Base-by-base conservation (phyloP, 2,113 vertebrate species). In the Pygoscelis antarcticus region DNA sequence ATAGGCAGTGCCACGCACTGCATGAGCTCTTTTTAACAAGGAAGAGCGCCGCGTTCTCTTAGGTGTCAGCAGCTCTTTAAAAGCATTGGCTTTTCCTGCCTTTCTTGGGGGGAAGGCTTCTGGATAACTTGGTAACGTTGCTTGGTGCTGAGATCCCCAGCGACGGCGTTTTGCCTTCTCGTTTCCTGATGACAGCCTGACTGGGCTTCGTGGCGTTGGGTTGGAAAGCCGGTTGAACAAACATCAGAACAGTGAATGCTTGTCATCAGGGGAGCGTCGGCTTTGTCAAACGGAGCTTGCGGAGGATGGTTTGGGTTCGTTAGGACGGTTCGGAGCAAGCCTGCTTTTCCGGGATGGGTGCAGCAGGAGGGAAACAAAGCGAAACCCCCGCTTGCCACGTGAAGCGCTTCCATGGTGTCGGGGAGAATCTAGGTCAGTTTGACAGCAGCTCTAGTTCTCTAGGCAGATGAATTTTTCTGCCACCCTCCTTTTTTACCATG, bases 391-490 rank as follows among this genome's bases (percentile, higher is more conserved):
- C 64, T n/a, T 40, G 29, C 54, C 25, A 2, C 1, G 55, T 38
- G 77, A 42, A 40, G 47, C 3, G 25, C 4, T 90, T 82, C 64
- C 10, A 4, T 10, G 49, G 75, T 38, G 75, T 34, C 15, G 46
- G 79, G 47, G 69, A 13, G 92, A 94, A 92, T 94, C 64, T 83
- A 57, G 91, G 94, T 91, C 38, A 87, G 64, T n/a, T 66, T 79
- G 71, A 15, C 25, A 17, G 94, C 90, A 78, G 13, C 80, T 92
- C 47, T 3, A 6, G 4, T 36, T 90, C 83, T 96, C 77, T 47
- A 57, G 85, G 96, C 83, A 51, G 87, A 60, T 90, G 9, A 9
- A 3, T 65, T 61, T 32, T 68, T 86, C 68, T 83, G 90, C 79
- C 90, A 26, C 42, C 62, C 61, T 62, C 2, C 3, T 92, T 96